Base-by-base conservation (phyloP, 2,113 vertebrate genomes). In the Lates calcarifer region DNA sequence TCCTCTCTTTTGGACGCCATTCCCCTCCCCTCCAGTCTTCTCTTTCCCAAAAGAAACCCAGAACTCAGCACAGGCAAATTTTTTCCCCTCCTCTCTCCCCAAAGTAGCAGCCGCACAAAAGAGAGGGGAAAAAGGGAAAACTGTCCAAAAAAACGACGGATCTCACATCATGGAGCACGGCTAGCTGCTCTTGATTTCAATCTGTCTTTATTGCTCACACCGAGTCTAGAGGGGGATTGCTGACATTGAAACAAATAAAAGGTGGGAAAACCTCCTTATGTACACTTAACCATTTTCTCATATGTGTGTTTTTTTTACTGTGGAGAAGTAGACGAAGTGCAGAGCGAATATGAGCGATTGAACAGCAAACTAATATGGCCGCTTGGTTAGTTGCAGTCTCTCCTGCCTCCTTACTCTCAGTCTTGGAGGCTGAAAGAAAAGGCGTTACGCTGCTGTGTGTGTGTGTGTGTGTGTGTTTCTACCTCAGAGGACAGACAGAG, bases 31-130 rank as follows among this genome's bases (percentile, higher is more conserved):
- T 83, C 26, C 74, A 65, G 81, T 95, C 94, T 93, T 95, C 94
- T 95, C 94, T 94, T 94, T 94, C 89, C 85, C 67, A 90, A 91
- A 93, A 95, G 91, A 94, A 95, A 93, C 72, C 85, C 92, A 90
- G 94, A 94, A 94, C 94, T 95, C 93, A 89, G 79, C 85, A 91
- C 93, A 88, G 86, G 88, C 93, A 94, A 90, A 84, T 91, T 90
- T 91, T 91, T 87, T 57, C 76, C 91, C 90, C 87, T 86, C 91
- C 89, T 88, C 20, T 84, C 84, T 85, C 76, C 64, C 90, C 4
- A 86, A 93, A 94, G 93, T 89, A 93, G 89, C 89, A 78, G 94
- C 83, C 62, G 35, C 73, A 92, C 85, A 87, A 90, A 88, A 90
- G 88, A 92, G 78, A 76, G 70, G 43, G 77, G 74, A 74, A 78